Conservation (phyloP, 2,113 vertebrate genomes). For the Podarcis raffonei region DNA sequence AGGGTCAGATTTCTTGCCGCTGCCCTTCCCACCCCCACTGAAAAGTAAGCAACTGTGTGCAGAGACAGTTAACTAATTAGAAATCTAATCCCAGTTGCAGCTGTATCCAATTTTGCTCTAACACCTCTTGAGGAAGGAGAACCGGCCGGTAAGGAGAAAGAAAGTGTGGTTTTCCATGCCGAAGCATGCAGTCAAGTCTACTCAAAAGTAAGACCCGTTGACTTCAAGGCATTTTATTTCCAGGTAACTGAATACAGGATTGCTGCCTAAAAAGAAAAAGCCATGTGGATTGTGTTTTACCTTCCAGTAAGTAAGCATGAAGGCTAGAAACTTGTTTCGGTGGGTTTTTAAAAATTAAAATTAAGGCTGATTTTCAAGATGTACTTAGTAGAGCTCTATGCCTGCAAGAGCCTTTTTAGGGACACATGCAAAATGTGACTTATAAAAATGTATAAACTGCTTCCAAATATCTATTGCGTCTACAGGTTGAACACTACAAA, state of each 20-base stretch:
- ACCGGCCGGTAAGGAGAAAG: neutral
- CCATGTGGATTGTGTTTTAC: neutral
- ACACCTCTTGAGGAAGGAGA: constrained; percentile 30
- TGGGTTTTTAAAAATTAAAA: neutral
- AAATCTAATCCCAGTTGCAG: constrained; percentile 62
- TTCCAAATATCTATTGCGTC: neutral
- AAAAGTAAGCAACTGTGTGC: constrained; percentile 48
- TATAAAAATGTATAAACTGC: neutral
- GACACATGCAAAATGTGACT: neutral
- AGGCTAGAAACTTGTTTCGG: neutral
- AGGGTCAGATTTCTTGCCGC: neutral
- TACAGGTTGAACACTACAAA: rapidly evolving
- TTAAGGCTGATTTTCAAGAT: neutral
- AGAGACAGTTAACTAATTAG: constrained; percentile 64
- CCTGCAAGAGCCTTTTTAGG: neutral
- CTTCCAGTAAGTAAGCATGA: neutral
- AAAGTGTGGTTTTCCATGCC: neutral
- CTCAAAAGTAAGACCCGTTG: neutral
- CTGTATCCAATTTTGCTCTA: constrained; percentile 35
- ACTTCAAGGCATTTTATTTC: neutral
- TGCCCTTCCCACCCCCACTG: constrained; percentile 34
- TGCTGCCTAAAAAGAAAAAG: neutral
- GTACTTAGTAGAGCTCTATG: neutral
- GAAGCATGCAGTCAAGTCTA: neutral
- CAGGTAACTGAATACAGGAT: neutral